Conservation (phyloP, 2,888 invertebrate genomes). For the Geophilus truncorum region DNA sequence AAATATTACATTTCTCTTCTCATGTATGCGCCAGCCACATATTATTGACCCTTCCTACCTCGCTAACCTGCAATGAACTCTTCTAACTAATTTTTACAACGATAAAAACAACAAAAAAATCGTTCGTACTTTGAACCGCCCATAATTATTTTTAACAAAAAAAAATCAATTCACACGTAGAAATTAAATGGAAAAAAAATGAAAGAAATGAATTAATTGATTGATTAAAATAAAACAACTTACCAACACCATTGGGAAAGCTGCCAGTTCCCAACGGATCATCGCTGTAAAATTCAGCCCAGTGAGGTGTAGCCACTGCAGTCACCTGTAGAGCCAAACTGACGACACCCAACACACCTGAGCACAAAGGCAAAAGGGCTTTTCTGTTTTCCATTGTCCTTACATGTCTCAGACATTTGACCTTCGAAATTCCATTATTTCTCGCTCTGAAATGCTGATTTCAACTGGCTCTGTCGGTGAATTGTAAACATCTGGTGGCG, state of each 20-base stretch:
- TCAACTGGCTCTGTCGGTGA: neutral
- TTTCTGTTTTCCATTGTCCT: conserved; percentile 25
- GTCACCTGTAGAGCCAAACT: conserved; percentile 18
- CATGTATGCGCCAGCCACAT: neutral
- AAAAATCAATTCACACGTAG: too few species aligned
- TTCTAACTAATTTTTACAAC: neutral
- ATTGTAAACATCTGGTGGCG: neutral
- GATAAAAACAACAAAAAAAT: neutral
- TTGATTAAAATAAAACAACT: neutral
- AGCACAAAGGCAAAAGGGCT: conserved; percentile 26
- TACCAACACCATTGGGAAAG: neutral
- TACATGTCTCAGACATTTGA: neutral
- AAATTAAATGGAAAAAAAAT: neutral
- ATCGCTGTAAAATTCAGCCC: conserved; percentile 6
- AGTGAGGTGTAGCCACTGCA: conserved; percentile 28
- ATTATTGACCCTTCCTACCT: conserved; percentile 1
- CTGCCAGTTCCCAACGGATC: neutral
- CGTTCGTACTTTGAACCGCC: neutral
- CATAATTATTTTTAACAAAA: neutral
- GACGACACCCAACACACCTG: neutral
- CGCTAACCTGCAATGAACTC: neutral
- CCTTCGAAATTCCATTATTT: neutral
- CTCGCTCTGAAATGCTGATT: neutral
- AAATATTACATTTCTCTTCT: neutral
- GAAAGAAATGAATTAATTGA: neutral